These are phyloP conservation scores for Prosopocoilus inquinatus DNA, from an alignment of 2,888 invertebrate species.

Conservation along the genomic window DNA sequence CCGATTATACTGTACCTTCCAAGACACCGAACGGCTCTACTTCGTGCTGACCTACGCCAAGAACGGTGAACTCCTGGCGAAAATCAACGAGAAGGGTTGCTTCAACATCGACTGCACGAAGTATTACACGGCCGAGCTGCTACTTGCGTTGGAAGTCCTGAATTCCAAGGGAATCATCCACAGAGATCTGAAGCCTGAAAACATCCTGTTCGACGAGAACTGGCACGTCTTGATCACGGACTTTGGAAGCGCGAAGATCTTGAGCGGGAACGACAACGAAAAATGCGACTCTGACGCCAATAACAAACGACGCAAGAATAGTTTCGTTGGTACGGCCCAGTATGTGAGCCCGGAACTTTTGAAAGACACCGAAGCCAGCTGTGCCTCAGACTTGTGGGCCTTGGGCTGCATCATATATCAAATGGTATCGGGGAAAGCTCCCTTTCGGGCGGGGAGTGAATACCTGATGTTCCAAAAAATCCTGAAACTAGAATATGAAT, in stretches of 20 bases:
- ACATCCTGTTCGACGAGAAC: slow-evolving; percentile 90
- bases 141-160: slow-evolving; percentile 88
- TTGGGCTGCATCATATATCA: slow-evolving; percentile 96
- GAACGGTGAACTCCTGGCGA: slow-evolving; percentile 90
- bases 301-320: slow-evolving; percentile 62
- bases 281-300: slow-evolving; percentile 44
- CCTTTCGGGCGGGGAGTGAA: slow-evolving; percentile 89
- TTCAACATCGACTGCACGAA: slow-evolving; percentile 87
- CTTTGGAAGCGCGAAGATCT: slow-evolving; percentile 65
- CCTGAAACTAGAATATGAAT: slow-evolving; percentile 83
- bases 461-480: slow-evolving; percentile 97
- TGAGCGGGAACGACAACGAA: slow-evolving; percentile 28
- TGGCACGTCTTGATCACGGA: slow-evolving; percentile 97
- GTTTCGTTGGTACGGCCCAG: slow-evolving; percentile 98
- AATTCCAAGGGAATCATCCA: slow-evolving; percentile 88
- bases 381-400: slow-evolving; percentile 94
- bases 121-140: slow-evolving; percentile 93
- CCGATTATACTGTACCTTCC: slow-evolving; percentile 93
- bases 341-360: slow-evolving; percentile 98
- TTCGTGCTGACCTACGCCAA: slow-evolving; percentile 95
- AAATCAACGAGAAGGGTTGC: slow-evolving; percentile 86
- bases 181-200: slow-evolving; percentile 97
- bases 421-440: slow-evolving; percentile 90
- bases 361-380: slow-evolving; percentile 68
- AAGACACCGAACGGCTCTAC: slow-evolving; percentile 88